A percentile compares a stretch with the other conserved stretches of the same genome.
These are phyloP conservation scores for Heteromurus nitidus DNA, from an alignment of 2,888 invertebrate genomes.

Conservation along the genomic window DNA sequence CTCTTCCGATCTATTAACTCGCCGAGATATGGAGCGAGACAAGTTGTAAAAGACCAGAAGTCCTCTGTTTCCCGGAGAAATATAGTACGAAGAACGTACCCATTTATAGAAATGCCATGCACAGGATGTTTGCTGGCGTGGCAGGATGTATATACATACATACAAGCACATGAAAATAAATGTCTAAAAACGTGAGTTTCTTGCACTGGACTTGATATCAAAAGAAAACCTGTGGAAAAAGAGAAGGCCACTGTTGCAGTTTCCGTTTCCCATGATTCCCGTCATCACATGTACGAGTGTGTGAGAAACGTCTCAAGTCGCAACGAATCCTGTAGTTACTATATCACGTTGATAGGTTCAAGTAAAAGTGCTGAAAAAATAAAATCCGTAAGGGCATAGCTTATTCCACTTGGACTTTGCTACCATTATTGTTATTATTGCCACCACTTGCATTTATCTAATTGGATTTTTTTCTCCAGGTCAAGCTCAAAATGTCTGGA, in stretches of 20 bases:
- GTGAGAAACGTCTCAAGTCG: conserved; percentile 8
- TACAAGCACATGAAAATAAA: too few relatives aligned
- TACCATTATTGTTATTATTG: conserved; percentile 28
- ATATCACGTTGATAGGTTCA: not conserved
- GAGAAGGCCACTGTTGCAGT: not conserved
- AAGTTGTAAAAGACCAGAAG: conserved; percentile 32
- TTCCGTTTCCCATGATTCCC: too few relatives aligned
- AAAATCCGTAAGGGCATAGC: not conserved
- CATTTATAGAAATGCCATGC: not conserved
- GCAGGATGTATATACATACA: not conserved
- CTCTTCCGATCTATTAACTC: conserved; percentile 24
- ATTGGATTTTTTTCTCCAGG: conserved; percentile 60
- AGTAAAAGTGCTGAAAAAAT: not conserved
- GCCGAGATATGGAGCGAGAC: conserved; percentile 25
- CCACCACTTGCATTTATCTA: conserved; percentile 54
- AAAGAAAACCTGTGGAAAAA: not conserved
- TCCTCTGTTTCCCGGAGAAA: not conserved
- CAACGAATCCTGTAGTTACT: conserved; percentile 13
- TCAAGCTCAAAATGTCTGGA: conserved; percentile 44
- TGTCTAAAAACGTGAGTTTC: too few relatives aligned
- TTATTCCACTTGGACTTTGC: not conserved
- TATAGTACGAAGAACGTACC: not conserved
- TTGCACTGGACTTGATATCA: too few relatives aligned
- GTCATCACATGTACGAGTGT: not conserved
- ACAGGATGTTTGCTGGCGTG: not conserved